Evolutionary conservation across 2,888 invertebrate genomes (phyloP), one percentile per base, ranked within the genome.

Genomic region (Caenorhabditis macrosperma): DNA sequence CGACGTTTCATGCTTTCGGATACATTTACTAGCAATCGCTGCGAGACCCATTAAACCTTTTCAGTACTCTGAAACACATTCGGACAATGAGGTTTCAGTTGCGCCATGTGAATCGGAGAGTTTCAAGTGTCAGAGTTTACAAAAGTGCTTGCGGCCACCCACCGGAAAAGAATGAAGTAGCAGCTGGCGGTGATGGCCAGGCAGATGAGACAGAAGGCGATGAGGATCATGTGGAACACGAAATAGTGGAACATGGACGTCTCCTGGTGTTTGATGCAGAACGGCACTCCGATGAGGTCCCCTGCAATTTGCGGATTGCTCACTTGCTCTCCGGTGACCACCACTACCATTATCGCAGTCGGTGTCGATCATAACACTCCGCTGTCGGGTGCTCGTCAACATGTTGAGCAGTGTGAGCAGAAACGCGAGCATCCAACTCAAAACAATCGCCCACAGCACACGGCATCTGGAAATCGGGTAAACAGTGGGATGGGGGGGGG

Each of bases 191-290:
- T 86, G 30, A 85, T 74, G 22, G 78, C 78, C 7, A 88, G 76
- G 52, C 87, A 86, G 28, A 81, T 48, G 15, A 82, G 30, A 71
- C 87, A 88, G 63, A 87, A 87, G 5, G 79, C 68, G 61, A 85
- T 77, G 10, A 84, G 50, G 20, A 72, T 71, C 59, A 81, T 60
- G 61, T 82, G 84, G 35, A 82, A 82, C 15, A 80, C 64, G 15
- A 81, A 55, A 38, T 82, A 76, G 46, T 81, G 68, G 12, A 75
- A 76, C 15, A 66, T 26, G 7, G 84, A 82, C 10, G 82, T 69
- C 44, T 69, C 63, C 17, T 81, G 74, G 41, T 78, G 76, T 28
- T 68, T 67, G 17, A 81, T 64, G 54, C 82, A 84, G 10, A 74
- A 81, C 12, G 83, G 67, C 9, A 69, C 69, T 6, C 50, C 63